phyloP scores from a whole-genome alignment of 2,113 vertebrate species.

The Aramus guarauna region DNA sequence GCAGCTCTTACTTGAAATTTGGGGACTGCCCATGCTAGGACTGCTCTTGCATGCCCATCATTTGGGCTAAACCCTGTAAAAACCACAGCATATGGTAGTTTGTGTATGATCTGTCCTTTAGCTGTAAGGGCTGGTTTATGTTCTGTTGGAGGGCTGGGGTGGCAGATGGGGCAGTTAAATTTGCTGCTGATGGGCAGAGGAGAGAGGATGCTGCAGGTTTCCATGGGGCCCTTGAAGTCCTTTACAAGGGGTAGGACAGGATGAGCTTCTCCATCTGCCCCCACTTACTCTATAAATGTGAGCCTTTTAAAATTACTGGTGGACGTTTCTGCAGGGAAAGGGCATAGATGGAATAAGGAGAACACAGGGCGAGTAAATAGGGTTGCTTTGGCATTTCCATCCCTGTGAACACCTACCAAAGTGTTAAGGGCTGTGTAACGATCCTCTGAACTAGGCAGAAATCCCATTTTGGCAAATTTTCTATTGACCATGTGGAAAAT shows the following conservation, averaged over 20 bases:
- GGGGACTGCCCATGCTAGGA: neutral
- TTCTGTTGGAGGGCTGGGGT: neutral
- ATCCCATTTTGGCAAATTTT: constrained; percentile 9
- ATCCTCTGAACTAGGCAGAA: neutral
- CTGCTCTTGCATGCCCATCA: neutral
- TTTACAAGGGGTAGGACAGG: neutral
- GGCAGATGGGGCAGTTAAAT: constrained; percentile 44
- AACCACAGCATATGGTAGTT: neutral
- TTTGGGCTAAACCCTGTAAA: neutral
- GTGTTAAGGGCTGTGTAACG: neutral
- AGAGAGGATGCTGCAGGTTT: neutral
- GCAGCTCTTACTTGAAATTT: neutral
- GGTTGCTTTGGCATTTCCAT: neutral
- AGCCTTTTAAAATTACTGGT: neutral
- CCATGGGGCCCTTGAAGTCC: neutral
- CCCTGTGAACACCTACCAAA: neutral
- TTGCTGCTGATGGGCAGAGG: neutral
- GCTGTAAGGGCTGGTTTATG: neutral
- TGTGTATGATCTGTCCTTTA: neutral
- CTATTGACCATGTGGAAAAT: neutral
- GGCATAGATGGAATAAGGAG: neutral
- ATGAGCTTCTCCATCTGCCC: neutral
- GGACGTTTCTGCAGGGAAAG: neutral
- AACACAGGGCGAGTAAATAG: neutral
- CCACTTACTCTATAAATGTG: neutral